These are phyloP conservation scores for Xiphophorus hellerii DNA, from an alignment of 2,113 vertebrate species.

Conservation along the genomic window DNA sequence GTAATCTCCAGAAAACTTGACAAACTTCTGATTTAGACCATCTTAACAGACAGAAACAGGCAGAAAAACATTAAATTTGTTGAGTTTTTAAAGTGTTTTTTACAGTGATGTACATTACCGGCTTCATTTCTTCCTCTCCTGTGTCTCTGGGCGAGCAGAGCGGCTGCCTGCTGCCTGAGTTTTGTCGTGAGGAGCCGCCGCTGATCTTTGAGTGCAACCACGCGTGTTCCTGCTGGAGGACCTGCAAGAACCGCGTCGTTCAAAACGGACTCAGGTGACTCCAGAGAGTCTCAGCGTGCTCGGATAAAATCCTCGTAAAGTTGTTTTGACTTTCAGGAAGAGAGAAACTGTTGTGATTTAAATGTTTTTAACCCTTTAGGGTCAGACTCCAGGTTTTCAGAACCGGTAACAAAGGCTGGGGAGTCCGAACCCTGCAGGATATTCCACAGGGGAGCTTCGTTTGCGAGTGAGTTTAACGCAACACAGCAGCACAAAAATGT, in stretches of 20 bases:
- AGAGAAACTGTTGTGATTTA: not conserved
- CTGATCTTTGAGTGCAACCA: conserved; percentile 98
- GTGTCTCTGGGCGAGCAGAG: conserved; percentile 71
- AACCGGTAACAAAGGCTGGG: conserved; percentile 94
- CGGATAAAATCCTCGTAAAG: too few species aligned
- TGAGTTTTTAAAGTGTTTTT: too few species aligned
- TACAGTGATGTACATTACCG: not conserved
- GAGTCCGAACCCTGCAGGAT: conserved; percentile 91
- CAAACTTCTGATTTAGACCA: not conserved
- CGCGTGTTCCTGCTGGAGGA: conserved; percentile 95
- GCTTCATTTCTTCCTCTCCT: not conserved
- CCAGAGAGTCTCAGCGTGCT: too few species aligned
- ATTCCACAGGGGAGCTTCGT: conserved; percentile 93
- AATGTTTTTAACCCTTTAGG: conserved; percentile 72
- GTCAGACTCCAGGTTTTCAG: conserved; percentile 91
- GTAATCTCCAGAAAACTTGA: not conserved
- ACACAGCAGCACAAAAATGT: not conserved
- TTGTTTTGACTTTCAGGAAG: not conserved
- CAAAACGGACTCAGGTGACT: conserved; percentile 92
- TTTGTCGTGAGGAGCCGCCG: conserved; percentile 92
- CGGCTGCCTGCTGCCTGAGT: conserved; percentile 93
- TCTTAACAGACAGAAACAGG: not conserved
- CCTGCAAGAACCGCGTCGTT: conserved; percentile 94
- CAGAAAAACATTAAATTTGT: not conserved
- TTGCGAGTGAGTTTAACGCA: conserved; percentile 89